phyloP scores from a whole-genome alignment of 1,140 invertebrate species.

The Macrotrachela quadricornifera region DNA sequence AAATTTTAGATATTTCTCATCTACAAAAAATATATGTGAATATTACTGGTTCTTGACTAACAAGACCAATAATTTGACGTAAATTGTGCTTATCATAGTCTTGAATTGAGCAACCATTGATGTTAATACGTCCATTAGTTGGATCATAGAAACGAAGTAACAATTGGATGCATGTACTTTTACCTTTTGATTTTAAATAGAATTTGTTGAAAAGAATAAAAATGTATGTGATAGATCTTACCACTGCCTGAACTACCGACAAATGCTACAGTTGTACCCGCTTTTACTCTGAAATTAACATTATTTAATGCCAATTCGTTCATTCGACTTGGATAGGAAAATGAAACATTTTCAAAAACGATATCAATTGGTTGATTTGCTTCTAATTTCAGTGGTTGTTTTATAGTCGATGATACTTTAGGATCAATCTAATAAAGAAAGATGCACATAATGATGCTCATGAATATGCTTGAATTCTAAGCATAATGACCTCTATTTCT shows the following conservation, averaged over 20 bases:
- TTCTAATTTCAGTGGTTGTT: no score
- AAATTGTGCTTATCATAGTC: neutral
- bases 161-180: slow-evolving; percentile 31
- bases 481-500: no score
- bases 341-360: slow-evolving; percentile 32
- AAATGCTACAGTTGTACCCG: slow-evolving; percentile 28
- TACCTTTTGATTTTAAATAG: slow-evolving; percentile 26
- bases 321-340: slow-evolving; percentile 35
- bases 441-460: no score
- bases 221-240: slow-evolving; percentile 17
- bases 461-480: no score
- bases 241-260: slow-evolving; percentile 34
- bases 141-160: slow-evolving; percentile 29
- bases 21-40: slow-evolving; percentile 31
- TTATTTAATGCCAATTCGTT: slow-evolving; percentile 32
- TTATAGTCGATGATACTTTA: no score
- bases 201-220: neutral
- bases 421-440: no score
- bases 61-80: slow-evolving; percentile 7
- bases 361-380: slow-evolving; percentile 13
- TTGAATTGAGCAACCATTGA: neutral
- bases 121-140: neutral
- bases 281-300: slow-evolving; percentile 25
- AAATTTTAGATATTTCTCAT: slow-evolving; percentile 59
- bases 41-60: slow-evolving; percentile 30